phyloP scores from a whole-genome alignment of 2,113 vertebrate genomes.

The Gasterosteus nipponicus region DNA sequence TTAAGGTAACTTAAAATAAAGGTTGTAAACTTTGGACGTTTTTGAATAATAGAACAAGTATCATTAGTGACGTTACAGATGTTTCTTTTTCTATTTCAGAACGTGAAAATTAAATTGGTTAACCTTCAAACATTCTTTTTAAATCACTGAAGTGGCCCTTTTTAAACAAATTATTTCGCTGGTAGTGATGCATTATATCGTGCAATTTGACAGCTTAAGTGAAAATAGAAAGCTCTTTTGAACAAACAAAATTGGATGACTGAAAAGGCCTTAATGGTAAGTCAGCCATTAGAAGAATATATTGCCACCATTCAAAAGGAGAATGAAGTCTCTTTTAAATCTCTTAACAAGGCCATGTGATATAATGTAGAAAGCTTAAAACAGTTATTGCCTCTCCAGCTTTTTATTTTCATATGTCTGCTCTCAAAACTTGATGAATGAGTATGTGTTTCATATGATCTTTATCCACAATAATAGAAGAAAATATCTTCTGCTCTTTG shows the following conservation, averaged over 20 bases:
- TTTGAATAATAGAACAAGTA: not conserved
- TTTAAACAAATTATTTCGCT: not conserved
- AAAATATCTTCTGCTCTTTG: not conserved
- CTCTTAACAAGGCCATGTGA: not conserved
- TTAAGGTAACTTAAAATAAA: not conserved
- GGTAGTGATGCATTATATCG: not conserved
- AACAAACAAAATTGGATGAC: not conserved
- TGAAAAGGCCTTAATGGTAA: not conserved
- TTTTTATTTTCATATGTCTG: not conserved
- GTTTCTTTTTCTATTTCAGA: not conserved
- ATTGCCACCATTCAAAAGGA: not conserved
- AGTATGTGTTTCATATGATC: not conserved
- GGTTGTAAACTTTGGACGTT: not conserved
- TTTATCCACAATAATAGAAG: not conserved
- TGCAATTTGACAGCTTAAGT: not conserved
- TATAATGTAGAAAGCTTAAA: not conserved
- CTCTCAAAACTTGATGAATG: conserved; percentile 3
- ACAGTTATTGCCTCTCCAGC: not conserved
- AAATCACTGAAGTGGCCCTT: not conserved
- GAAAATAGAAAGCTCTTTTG: not conserved
- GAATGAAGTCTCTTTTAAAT: not conserved
- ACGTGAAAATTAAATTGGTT: not conserved
- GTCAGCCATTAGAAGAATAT: not conserved
- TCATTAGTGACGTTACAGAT: not conserved
- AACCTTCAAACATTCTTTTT: not conserved